Conservation (phyloP, 2,797 vertebrate species). For the Enteromius viviparus region DNA sequence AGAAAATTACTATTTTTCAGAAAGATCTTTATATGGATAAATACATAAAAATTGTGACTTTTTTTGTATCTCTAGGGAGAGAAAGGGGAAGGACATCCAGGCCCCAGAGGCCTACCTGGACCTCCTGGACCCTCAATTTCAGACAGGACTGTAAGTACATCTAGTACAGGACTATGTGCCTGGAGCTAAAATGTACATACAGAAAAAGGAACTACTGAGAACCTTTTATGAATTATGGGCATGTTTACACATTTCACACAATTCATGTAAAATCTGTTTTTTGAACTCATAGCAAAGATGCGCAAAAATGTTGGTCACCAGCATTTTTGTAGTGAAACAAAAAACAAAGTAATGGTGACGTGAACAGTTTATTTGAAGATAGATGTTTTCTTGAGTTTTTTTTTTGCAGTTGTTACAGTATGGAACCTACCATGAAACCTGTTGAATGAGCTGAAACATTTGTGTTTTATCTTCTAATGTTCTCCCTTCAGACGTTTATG, state of each 20-base stretch:
- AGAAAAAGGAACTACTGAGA: not conserved
- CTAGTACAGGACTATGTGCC: not conserved
- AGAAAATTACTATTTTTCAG: not conserved
- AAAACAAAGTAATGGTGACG: not conserved
- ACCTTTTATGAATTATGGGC: not conserved
- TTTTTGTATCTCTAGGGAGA: slow-evolving; percentile 80
- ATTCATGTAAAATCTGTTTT: not conserved
- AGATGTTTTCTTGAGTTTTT: not conserved
- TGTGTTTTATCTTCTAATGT: slow-evolving; percentile 49
- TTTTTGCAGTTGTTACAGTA: slow-evolving; percentile 48
- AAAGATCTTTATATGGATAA: not conserved
- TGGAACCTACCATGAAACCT: not conserved
- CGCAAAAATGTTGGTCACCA: not conserved
- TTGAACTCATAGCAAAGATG: not conserved
- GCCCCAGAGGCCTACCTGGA: slow-evolving; percentile 85
- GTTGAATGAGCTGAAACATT: not conserved
- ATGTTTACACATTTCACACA: not conserved
- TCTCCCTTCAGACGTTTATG: slow-evolving; percentile 82
- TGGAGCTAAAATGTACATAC: not conserved
- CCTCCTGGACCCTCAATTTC: slow-evolving; percentile 77
- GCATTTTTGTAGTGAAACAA: not conserved
- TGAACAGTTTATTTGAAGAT: not conserved
- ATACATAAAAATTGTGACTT: not conserved
- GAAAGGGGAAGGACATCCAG: slow-evolving; percentile 77
- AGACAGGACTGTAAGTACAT: slow-evolving; percentile 71